Evolutionary conservation across 2,113 vertebrate species (phyloP).

Genomic region (Sceloporus undulatus): DNA sequence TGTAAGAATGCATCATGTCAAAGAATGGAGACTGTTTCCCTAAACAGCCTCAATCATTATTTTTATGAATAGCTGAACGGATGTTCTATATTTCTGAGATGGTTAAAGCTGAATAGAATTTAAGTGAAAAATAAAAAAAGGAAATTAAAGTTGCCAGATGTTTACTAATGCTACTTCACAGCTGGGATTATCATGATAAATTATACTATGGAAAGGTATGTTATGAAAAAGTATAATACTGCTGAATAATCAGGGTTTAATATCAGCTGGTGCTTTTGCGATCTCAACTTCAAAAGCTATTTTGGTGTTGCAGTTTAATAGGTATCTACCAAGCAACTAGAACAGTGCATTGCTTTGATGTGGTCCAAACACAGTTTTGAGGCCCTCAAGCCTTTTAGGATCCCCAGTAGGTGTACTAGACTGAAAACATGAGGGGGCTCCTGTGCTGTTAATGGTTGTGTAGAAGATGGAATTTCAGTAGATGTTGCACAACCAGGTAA

Average conservation of each 20-base stretch:
- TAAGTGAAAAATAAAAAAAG: conserved; percentile 25
- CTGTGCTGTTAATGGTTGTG: too few species aligned
- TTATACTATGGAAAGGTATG: neutral
- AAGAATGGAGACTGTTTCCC: conserved; percentile 44
- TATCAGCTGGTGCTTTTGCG: neutral
- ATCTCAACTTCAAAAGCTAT: neutral
- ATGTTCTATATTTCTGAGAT: conserved; percentile 44
- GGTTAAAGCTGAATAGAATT: neutral
- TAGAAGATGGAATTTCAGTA: too few species aligned
- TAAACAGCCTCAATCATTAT: conserved; percentile 35
- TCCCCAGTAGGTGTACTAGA: too few species aligned
- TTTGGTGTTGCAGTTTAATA: too few species aligned
- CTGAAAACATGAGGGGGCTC: too few species aligned
- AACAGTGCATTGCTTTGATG: too few species aligned
- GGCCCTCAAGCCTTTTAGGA: too few species aligned
- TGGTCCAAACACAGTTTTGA: too few species aligned
- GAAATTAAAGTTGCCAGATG: conserved; percentile 13
- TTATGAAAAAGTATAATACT: conserved; percentile 1
- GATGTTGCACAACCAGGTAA: too few species aligned
- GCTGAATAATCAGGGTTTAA: neutral
- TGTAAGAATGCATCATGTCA: conserved; percentile 28
- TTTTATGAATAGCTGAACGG: conserved; percentile 13
- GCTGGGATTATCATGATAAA: conserved; percentile 14
- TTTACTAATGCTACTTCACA: neutral
- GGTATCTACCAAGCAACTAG: too few species aligned